A percentile compares a stretch with the other conserved stretches of the same genome.
Evolutionary conservation across 2,888 invertebrate species (phyloP).

Genomic region (Apantesis nais): DNA sequence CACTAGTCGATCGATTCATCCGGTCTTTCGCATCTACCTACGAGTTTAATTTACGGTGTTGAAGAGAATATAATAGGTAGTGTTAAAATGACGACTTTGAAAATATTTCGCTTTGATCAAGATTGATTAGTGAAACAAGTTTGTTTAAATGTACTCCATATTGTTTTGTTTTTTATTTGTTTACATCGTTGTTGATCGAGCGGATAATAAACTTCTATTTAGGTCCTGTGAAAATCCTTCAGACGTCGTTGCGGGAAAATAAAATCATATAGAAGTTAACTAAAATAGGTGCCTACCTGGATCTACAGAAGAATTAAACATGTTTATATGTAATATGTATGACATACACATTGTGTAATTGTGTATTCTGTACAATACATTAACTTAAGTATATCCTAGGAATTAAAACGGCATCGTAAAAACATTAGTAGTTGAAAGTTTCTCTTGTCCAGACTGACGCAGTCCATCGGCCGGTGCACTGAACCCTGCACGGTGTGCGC

Average conservation of each 20-base stretch:
- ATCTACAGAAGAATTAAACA: not conserved
- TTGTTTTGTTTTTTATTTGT: not conserved
- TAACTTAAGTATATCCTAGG: not conserved
- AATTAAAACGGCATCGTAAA: slow-evolving; percentile 36
- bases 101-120: slow-evolving; percentile 49
- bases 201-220: not conserved
- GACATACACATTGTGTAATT: not conserved
- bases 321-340: not conserved
- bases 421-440: slow-evolving; percentile 39
- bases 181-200: not conserved
- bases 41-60: slow-evolving; percentile 80
- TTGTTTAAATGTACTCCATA: not conserved
- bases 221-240: not conserved
- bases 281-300: not conserved
- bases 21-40: slow-evolving; percentile 63
- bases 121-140: not conserved
- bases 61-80: slow-evolving; percentile 78
- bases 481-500: slow-evolving; percentile 49
- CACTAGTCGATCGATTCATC: slow-evolving; percentile 59
- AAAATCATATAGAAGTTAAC: not conserved
- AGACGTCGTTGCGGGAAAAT: not conserved
- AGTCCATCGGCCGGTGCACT: slow-evolving; percentile 53
- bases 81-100: slow-evolving; percentile 69
- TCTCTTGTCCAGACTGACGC: slow-evolving; percentile 46
- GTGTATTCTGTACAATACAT: not conserved